Percentiles rank a stretch among this genome's conserved stretches.
These are phyloP conservation scores for Bombus cullumanus DNA, from an alignment of 1,140 invertebrate genomes.

Conservation along the genomic window DNA sequence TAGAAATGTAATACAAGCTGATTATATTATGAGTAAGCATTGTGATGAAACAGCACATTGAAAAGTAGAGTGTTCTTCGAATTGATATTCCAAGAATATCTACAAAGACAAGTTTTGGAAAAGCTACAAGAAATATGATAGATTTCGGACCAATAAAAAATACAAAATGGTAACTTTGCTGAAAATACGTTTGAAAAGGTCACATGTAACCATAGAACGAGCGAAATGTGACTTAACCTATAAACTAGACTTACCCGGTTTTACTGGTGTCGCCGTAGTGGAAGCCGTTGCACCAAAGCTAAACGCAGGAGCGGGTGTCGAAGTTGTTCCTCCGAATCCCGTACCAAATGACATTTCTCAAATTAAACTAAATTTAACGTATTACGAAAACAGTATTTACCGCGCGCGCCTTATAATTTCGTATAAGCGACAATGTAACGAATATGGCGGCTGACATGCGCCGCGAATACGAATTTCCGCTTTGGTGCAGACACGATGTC, in stretches of 20 bases:
- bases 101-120: not conserved
- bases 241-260: slow-evolving; percentile 73
- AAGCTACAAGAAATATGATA: not conserved
- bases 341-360: slow-evolving; percentile 77
- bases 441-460: slow-evolving; percentile 44
- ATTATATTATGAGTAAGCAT: not conserved
- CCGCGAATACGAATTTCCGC: not conserved
- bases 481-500: not conserved
- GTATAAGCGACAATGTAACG: slow-evolving; percentile 26
- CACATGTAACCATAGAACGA: not conserved
- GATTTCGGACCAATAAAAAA: not conserved
- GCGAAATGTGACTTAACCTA: slow-evolving; percentile 62
- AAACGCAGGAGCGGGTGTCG: slow-evolving; percentile 72
- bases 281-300: slow-evolving; percentile 73
- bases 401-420: slow-evolving; percentile 42
- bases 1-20: not conserved
- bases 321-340: slow-evolving; percentile 74
- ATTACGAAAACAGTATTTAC: slow-evolving; percentile 30
- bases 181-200: not conserved
- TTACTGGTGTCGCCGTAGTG: slow-evolving; percentile 74
- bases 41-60: not conserved
- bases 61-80: not conserved
- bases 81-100: not conserved
- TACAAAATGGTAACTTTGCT: not conserved
- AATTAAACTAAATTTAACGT: slow-evolving; percentile 1